Percentiles rank a stretch among this genome's conserved stretches.
Conservation (phyloP, 2,888 invertebrate genomes). For the Orchestes rusci region DNA sequence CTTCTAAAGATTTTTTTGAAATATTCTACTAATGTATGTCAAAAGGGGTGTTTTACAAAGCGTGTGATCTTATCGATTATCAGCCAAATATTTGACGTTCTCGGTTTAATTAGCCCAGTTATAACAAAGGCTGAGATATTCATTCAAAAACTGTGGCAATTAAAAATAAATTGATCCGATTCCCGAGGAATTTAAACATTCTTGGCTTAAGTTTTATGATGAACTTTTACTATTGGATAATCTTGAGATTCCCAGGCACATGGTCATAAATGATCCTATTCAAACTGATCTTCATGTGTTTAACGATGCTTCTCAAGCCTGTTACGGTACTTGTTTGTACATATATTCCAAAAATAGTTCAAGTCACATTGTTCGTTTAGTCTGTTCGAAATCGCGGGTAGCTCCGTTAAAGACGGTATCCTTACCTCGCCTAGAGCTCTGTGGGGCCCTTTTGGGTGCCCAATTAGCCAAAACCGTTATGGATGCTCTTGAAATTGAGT, state of each 20-base stretch:
- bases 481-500: not conserved
- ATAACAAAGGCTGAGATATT: slow-evolving; percentile 1
- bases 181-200: not conserved
- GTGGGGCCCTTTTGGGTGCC: slow-evolving; percentile 15
- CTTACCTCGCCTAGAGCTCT: slow-evolving; percentile 23
- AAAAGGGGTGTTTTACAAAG: not conserved
- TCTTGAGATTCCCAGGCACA: slow-evolving; percentile 5
- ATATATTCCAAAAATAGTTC: not conserved
- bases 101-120: slow-evolving; percentile 5
- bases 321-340: slow-evolving; percentile 21
- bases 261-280: not conserved
- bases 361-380: slow-evolving; percentile 4
- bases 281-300: slow-evolving; percentile 15
- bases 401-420: slow-evolving; percentile 19
- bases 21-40: not conserved
- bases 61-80: not conserved
- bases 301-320: slow-evolving; percentile 16
- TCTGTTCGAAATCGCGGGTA: slow-evolving; percentile 19
- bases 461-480: slow-evolving; percentile 6
- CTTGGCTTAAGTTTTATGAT: slow-evolving; percentile 1
- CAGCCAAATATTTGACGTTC: slow-evolving; percentile 1
- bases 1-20: not conserved
- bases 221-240: not conserved
- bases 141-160: slow-evolving; percentile 1
- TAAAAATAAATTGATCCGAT: not conserved